Evolutionary conservation across 2,797 vertebrate species (phyloP).

Genomic region (Avahi laniger): DNA sequence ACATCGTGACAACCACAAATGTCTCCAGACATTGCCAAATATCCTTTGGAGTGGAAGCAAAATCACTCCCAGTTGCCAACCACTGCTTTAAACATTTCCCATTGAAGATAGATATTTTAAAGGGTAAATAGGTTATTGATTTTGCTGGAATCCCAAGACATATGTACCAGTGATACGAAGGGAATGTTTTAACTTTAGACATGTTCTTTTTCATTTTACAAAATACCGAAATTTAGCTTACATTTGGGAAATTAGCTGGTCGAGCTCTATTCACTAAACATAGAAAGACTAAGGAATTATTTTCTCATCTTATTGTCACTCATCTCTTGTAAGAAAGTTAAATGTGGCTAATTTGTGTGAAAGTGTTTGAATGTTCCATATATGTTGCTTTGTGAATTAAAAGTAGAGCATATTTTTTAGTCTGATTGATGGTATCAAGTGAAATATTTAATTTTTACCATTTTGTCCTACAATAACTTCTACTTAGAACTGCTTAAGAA

Average conservation of each 20-base stretch:
- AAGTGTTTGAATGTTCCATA: background rate
- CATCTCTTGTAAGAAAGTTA: slow-evolving; percentile 42
- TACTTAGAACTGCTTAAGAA: slow-evolving; percentile 54
- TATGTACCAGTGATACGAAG: background rate
- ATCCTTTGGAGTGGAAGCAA: background rate
- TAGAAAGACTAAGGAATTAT: slow-evolving; percentile 35
- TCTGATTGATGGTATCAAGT: slow-evolving; percentile 53
- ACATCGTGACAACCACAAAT: background rate
- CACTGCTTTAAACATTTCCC: slow-evolving; percentile 5
- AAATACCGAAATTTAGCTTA: slow-evolving; percentile 24
- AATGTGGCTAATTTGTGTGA: slow-evolving; percentile 36
- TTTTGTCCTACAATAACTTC: slow-evolving; percentile 50
- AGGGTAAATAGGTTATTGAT: background rate
- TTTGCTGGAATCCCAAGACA: background rate
- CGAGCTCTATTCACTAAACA: slow-evolving; percentile 27
- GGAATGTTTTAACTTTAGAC: background rate
- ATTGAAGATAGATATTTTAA: slow-evolving; percentile 25
- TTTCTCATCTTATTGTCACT: slow-evolving; percentile 54
- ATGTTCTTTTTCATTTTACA: background rate
- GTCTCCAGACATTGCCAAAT: background rate
- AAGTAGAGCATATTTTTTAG: background rate
- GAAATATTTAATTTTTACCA: slow-evolving; percentile 50
- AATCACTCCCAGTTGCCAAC: background rate
- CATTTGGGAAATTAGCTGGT: slow-evolving; percentile 37
- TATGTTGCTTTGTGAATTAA: slow-evolving; percentile 38